phyloP scores from a whole-genome alignment of 1,140 invertebrate genomes.

The Laodelphax striatellus region DNA sequence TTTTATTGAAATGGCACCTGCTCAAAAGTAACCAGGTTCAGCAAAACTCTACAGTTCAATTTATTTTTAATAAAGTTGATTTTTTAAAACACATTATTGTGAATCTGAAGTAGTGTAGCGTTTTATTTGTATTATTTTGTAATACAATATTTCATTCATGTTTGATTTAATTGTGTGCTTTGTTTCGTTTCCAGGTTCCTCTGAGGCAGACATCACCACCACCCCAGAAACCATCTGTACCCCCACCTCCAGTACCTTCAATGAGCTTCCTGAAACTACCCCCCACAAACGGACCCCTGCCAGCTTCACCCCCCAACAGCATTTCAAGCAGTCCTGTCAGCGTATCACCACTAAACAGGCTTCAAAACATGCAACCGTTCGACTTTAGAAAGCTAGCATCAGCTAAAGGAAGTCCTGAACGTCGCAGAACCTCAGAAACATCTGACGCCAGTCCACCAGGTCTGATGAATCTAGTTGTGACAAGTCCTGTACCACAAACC shows the following conservation, averaged over 20 bases:
- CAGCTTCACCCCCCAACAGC: conserved; percentile 26
- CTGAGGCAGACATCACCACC: conserved; percentile 12
- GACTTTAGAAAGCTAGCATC: conserved; percentile 71
- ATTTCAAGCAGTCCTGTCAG: conserved; percentile 39
- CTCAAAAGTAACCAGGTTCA: no score
- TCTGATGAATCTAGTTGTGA: conserved; percentile 42
- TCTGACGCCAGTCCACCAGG: conserved; percentile 38
- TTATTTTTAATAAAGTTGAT: no score
- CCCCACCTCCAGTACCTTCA: conserved; percentile 1
- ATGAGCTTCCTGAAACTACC: conserved; percentile 22
- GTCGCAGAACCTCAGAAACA: conserved; percentile 34
- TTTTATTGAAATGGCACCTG: no score
- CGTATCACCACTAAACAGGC: conserved; percentile 69
- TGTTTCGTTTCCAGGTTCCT: not conserved
- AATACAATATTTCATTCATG: no score
- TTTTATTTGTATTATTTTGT: no score
- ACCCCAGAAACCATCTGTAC: conserved; percentile 13
- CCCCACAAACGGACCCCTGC: conserved; percentile 26
- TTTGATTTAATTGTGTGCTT: no score
- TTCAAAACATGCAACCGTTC: conserved; percentile 92
- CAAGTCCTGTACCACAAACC: conserved; percentile 28
- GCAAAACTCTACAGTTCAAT: no score
- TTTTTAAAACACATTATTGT: no score
- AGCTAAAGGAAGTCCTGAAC: conserved; percentile 33
- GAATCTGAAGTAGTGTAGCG: no score